These are phyloP conservation scores for Dolichotis patagonum DNA, from an alignment of 2,113 vertebrate genomes.

Conservation along the genomic window DNA sequence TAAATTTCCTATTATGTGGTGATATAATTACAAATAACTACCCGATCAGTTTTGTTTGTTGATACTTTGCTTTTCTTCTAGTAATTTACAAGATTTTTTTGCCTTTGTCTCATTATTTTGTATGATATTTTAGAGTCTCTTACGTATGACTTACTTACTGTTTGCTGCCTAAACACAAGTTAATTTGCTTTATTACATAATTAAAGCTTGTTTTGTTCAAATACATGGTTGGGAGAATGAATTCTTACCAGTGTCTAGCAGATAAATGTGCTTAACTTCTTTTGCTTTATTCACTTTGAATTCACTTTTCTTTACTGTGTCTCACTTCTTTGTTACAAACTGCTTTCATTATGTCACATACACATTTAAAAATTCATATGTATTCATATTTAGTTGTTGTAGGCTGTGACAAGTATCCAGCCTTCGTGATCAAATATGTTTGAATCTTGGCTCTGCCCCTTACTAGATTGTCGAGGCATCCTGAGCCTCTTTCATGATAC, in stretches of 20 bases:
- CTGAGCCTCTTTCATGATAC: background rate
- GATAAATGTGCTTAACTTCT: background rate
- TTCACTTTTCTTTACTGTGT: conserved; percentile 16
- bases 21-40: background rate
- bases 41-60: background rate
- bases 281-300: background rate
- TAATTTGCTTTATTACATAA: conserved; percentile 39
- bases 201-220: background rate
- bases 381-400: background rate
- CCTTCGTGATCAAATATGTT: background rate
- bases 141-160: background rate
- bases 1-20: background rate
- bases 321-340: background rate
- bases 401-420: background rate
- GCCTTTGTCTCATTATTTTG: background rate
- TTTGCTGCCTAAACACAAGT: background rate
- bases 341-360: background rate
- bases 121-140: conserved; percentile 28
- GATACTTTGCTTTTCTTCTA: background rate
- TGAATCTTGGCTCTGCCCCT: background rate
- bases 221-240: background rate
- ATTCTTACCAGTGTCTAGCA: background rate
- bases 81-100: conserved; percentile 29
- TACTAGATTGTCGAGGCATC: background rate
- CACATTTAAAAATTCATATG: background rate